Evolutionary conservation across 2,797 vertebrate genomes (phyloP), one percentile per base, ranked within the genome.

Genomic region (Staurois parvus): DNA sequence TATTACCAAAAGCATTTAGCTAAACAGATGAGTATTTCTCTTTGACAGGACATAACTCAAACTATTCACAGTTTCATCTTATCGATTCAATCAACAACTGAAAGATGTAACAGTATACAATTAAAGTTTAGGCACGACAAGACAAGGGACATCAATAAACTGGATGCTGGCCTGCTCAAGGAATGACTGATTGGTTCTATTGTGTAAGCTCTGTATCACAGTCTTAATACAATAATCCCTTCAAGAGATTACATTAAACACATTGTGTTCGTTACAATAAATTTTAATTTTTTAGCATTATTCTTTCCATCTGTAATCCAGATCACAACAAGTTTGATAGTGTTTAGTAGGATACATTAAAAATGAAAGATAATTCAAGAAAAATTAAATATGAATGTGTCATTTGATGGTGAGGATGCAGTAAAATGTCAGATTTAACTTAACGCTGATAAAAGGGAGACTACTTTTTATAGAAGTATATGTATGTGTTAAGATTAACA

Each of bases 121-220:
- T 87, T 87, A 83, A 87, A 87, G 68, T 73, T 73, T 87, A 87
- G 85, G 69, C 80, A 87, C 32, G 80, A 78, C 45, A 83, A 79
- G 75, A 62, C 75, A 87, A 28, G 42, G 68, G n/a, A 52, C 45
- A 83, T 87, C 85, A 68, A 87, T 87, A 87, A 78, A 76, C 40
- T 83, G 69, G 80, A 86, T 79, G 48, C 56, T 64, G 67, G 75
- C 42, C 66, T 79, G 40, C 40, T 70, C 28, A 52, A 79, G 37
- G 75, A 78, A 74, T 87, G 85, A 87, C 29, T 87, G 85, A 87
- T 83, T 72, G 75, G 32, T 87, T 62, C 29, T 67, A 73, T 83
- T 83, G 52, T 83, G 85, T 69, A 67, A 52, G 52, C 69, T 73
- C 42, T 68, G 40, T 83, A 73, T 67, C 77, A 83, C 70, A 32